phyloP scores from a whole-genome alignment of 2,113 vertebrate genomes.

The Eulemur rufifrons region DNA sequence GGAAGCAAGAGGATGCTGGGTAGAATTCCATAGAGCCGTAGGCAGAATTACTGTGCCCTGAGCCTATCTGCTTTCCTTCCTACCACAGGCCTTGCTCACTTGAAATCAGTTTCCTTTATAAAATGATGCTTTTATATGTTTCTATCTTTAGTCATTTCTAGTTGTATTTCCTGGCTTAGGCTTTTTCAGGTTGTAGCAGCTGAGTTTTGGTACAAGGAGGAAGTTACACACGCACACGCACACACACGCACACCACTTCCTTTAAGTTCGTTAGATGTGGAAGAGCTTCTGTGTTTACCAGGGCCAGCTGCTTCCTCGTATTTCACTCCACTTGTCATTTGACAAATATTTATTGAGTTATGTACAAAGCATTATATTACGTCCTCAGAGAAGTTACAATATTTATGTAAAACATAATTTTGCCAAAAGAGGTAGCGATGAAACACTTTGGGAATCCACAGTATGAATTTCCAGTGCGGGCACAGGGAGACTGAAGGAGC shows the following conservation, averaged over 20 bases:
- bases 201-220: slow-evolving; percentile 29
- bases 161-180: slow-evolving; percentile 38
- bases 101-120: slow-evolving; percentile 38
- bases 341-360: slow-evolving; percentile 13
- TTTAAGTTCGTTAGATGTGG: neutral
- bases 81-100: neutral
- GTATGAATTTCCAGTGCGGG: neutral
- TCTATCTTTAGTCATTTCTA: slow-evolving; percentile 38
- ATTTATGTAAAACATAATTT: neutral
- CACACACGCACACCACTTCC: neutral
- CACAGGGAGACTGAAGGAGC: neutral
- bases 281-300: neutral
- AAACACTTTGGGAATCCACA: neutral
- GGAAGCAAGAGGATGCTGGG: neutral
- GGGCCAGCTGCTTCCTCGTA: slow-evolving; percentile 1
- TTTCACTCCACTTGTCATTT: neutral
- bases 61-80: neutral
- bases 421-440: neutral
- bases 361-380: slow-evolving; percentile 11
- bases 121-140: neutral
- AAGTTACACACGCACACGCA: neutral
- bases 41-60: neutral
- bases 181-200: neutral
- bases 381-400: slow-evolving; percentile 16
- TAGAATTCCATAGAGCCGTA: neutral